Percentiles rank a stretch among this genome's conserved stretches.
These are phyloP conservation scores for Polypterus senegalus DNA, from an alignment of 2,113 vertebrate genomes.

Conservation along the genomic window DNA sequence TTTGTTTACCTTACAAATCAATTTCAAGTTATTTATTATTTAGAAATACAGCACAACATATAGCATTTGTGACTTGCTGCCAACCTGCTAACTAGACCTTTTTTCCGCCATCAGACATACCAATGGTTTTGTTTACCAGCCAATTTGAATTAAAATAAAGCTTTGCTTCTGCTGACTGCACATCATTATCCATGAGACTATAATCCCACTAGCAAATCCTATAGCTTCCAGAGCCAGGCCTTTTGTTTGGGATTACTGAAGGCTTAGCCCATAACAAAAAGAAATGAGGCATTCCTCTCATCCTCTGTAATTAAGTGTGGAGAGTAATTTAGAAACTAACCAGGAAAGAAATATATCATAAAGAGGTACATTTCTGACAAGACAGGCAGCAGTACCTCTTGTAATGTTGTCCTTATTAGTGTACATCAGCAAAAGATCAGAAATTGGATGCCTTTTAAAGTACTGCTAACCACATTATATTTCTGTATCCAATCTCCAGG, in stretches of 20 bases:
- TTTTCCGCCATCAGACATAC: slow-evolving; percentile 67
- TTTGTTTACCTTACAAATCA: too few species aligned
- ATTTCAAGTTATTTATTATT: too few species aligned
- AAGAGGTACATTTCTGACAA: slow-evolving; percentile 32
- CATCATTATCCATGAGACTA: slow-evolving; percentile 83
- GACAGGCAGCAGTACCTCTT: slow-evolving; percentile 8
- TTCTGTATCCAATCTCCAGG: too few species aligned
- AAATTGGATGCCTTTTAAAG: too few species aligned
- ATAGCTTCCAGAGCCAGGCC: slow-evolving; percentile 85
- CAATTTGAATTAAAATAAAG: slow-evolving; percentile 99
- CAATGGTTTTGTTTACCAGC: slow-evolving; percentile 94
- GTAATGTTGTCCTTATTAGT: neutral
- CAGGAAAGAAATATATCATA: slow-evolving; percentile 59
- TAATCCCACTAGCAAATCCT: slow-evolving; percentile 88
- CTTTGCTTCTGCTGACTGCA: slow-evolving; percentile 86
- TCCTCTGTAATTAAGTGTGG: slow-evolving; percentile 97
- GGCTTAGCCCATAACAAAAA: slow-evolving; percentile 98
- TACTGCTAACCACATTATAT: too few species aligned
- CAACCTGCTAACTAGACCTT: slow-evolving; percentile 59
- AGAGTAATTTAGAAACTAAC: slow-evolving; percentile 93
- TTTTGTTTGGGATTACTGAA: slow-evolving; percentile 99
- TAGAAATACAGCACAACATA: too few species aligned
- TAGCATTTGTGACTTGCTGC: slow-evolving; percentile 45
- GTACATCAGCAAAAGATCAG: neutral
- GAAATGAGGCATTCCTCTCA: slow-evolving; percentile 94